phyloP scores from a whole-genome alignment of 1,140 invertebrate species.

The Anagrus nilaparvatae region DNA sequence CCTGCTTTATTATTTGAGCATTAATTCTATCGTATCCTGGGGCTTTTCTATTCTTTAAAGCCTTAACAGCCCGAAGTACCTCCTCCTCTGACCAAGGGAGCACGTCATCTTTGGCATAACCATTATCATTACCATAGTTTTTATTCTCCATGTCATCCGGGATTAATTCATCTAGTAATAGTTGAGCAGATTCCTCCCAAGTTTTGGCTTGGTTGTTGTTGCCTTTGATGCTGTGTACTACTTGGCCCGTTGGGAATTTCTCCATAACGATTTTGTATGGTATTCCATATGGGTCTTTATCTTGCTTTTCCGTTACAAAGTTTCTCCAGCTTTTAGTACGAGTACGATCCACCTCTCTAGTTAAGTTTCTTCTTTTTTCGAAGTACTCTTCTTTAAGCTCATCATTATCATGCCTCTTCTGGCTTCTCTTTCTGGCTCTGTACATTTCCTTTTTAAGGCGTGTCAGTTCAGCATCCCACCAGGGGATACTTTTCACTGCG shows the following conservation, averaged over 20 bases:
- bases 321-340: constrained; percentile 2
- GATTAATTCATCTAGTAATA: background rate
- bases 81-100: too few relatives aligned
- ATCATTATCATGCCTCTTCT: too few relatives aligned
- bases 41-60: background rate
- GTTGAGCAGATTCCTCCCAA: background rate
- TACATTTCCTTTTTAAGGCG: background rate
- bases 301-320: background rate
- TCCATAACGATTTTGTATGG: background rate
- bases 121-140: too few relatives aligned
- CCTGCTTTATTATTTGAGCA: background rate
- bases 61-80: background rate
- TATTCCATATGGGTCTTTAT: background rate
- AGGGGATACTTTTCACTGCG: too few relatives aligned
- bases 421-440: background rate
- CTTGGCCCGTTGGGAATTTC: background rate
- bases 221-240: background rate
- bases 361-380: background rate
- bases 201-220: background rate
- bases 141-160: background rate
- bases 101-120: too few relatives aligned
- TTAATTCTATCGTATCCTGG: background rate
- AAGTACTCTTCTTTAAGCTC: background rate
- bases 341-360: background rate
- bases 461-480: background rate